Percentiles rank a stretch among this genome's conserved stretches.
phyloP scores from a whole-genome alignment of 2,113 vertebrate genomes.

The Ctenodactylus gundi region DNA sequence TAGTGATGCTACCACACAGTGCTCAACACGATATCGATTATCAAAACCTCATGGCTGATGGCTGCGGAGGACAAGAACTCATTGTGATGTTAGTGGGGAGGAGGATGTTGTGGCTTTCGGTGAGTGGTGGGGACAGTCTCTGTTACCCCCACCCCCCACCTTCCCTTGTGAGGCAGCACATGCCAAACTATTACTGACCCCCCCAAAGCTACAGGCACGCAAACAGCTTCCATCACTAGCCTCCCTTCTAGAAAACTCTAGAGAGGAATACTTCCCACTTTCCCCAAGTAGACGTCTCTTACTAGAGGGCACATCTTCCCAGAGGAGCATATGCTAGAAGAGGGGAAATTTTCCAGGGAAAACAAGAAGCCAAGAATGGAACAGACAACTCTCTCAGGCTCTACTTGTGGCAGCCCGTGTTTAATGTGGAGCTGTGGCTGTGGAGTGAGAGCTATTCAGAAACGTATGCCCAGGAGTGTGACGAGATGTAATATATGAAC shows the following conservation, averaged over 20 bases:
- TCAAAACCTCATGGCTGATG: background rate
- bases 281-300: constrained; percentile 27
- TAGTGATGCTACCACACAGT: background rate
- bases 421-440: constrained; percentile 61
- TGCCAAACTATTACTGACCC: background rate
- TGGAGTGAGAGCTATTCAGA: constrained; percentile 66
- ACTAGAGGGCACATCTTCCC: background rate
- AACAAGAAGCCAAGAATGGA: constrained; percentile 42
- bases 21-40: too few relatives aligned
- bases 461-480: constrained; percentile 60
- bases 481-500: constrained; percentile 69
- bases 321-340: background rate
- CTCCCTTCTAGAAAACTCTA: background rate
- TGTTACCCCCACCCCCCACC: background rate
- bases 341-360: constrained; percentile 35
- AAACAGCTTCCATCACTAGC: background rate
- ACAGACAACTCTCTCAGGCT: constrained; percentile 22
- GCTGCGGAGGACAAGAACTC: background rate
- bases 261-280: background rate
- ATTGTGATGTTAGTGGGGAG: background rate
- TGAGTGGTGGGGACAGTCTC: background rate
- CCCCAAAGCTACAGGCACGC: background rate
- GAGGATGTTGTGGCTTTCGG: background rate
- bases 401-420: constrained; percentile 56
- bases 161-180: background rate